Percentiles rank a stretch among this genome's conserved stretches.
Evolutionary conservation across 2,797 vertebrate genomes (phyloP).

Genomic region (Brachyalestes nurse): DNA sequence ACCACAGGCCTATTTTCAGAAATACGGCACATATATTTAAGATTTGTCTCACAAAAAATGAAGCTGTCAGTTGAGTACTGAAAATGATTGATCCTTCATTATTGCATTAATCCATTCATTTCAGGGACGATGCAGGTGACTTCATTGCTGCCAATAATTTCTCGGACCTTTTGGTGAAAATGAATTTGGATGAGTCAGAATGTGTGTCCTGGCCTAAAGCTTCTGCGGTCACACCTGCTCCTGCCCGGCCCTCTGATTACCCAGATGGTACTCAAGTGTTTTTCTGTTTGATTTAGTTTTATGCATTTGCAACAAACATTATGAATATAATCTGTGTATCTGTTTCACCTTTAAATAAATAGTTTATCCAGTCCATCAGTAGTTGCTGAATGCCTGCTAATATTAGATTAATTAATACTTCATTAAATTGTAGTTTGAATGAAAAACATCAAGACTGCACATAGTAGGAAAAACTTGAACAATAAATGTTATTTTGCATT

Average conservation of each 20-base stretch:
- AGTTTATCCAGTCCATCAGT: too few species aligned
- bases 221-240: background rate
- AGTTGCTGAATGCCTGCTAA: too few species aligned
- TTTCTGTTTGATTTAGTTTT: background rate
- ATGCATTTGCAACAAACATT: background rate
- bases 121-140: conserved; percentile 76
- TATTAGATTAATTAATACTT: too few species aligned
- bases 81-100: background rate
- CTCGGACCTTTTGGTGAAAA: conserved; percentile 72
- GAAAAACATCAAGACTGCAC: too few species aligned
- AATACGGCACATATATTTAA: too few species aligned
- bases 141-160: conserved; percentile 75
- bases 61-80: background rate
- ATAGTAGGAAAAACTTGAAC: too few species aligned
- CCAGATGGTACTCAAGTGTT: conserved; percentile 33
- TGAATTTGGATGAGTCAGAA: conserved; percentile 73
- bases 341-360: background rate
- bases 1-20: too few species aligned
- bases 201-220: conserved; percentile 50
- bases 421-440: too few species aligned
- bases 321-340: background rate
- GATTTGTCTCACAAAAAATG: too few species aligned
- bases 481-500: too few species aligned
- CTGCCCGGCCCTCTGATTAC: conserved; percentile 31
- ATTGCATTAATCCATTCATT: background rate